phyloP scores from a whole-genome alignment of 2,888 invertebrate genomes.

The Choreutis nemorana region DNA sequence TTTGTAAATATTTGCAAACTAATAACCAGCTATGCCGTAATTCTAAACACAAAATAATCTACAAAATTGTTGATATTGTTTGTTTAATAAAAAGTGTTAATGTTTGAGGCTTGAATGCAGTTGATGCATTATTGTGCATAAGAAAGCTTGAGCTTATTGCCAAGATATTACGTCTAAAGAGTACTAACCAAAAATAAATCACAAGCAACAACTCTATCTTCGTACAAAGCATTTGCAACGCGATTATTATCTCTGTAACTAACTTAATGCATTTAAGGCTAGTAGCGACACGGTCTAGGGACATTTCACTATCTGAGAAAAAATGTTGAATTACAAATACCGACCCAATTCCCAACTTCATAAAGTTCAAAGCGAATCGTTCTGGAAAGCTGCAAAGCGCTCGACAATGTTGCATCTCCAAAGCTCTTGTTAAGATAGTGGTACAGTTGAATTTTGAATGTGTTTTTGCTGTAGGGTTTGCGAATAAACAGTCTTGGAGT shows the following conservation, averaged over 20 bases:
- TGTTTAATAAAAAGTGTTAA: no score
- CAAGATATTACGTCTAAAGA: constrained; percentile 51
- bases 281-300: constrained; percentile 62
- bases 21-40: no score
- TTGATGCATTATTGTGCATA: no score
- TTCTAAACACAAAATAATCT: no score
- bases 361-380: constrained; percentile 20
- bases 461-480: no score
- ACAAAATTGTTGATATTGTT: no score
- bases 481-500: constrained; percentile 42
- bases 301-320: constrained; percentile 44
- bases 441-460: constrained; percentile 24
- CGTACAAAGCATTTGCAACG: constrained; percentile 51
- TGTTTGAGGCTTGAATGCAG: no score
- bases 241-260: constrained; percentile 64
- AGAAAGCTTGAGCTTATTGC: no score
- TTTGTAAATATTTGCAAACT: no score
- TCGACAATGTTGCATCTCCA: no score
- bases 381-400: no score
- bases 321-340: constrained; percentile 16
- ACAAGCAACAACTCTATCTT: constrained; percentile 60
- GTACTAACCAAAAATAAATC: constrained; percentile 59
- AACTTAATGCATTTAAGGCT: constrained; percentile 64
- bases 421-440: neutral
- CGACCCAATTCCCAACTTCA: constrained; percentile 16